phyloP scores from a whole-genome alignment of 2,797 vertebrate genomes.

The Antrozous pallidus region DNA sequence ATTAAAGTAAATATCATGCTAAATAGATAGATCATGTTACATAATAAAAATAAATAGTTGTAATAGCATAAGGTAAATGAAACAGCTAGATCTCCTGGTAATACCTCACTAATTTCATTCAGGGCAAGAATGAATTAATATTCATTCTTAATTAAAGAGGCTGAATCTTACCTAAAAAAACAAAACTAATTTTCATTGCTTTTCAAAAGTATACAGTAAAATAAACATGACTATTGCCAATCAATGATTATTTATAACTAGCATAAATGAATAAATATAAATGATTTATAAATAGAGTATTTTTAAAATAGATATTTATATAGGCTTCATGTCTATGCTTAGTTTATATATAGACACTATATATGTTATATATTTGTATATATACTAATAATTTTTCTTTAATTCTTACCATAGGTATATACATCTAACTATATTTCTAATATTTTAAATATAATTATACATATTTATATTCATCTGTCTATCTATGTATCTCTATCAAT shows the following conservation, averaged over 20 bases:
- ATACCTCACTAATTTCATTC: not conserved
- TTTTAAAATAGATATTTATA: not conserved
- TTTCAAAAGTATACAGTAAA: not conserved
- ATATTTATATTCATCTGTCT: not conserved
- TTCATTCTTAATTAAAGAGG: not conserved
- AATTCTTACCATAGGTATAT: not conserved
- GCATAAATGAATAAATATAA: slow-evolving; percentile 25
- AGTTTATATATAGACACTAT: not conserved
- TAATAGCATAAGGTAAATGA: not conserved
- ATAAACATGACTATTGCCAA: not conserved
- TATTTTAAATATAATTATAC: not conserved
- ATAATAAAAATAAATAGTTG: not conserved
- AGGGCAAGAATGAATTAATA: not conserved
- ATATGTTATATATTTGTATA: not conserved
- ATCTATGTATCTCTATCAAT: not conserved
- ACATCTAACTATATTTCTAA: not conserved
- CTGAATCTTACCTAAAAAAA: not conserved
- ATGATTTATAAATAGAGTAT: slow-evolving; percentile 5
- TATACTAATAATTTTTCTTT: slow-evolving; percentile 22
- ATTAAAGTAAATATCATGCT: not conserved
- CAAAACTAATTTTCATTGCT: not conserved
- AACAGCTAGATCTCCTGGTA: not conserved
- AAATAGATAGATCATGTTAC: not conserved
- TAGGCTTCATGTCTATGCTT: not conserved
- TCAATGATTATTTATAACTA: slow-evolving; percentile 24